These are phyloP conservation scores for Palloptera scutellata DNA, from an alignment of 2,888 invertebrate genomes.

Conservation along the genomic window DNA sequence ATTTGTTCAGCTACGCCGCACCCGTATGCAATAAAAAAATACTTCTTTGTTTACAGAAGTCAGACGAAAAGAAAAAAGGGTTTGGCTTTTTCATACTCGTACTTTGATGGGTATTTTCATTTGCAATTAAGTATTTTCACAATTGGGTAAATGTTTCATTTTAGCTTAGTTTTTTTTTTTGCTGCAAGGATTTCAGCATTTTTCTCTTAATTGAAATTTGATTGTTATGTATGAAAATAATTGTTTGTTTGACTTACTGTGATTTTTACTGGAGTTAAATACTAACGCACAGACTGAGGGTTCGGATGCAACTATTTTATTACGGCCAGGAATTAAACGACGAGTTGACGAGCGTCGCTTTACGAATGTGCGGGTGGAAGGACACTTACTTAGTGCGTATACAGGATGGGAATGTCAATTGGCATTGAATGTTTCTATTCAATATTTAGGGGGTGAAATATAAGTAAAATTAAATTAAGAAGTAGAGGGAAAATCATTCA, in stretches of 20 bases:
- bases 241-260: constrained; percentile 41
- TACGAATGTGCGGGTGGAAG: constrained; percentile 34
- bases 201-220: constrained; percentile 12
- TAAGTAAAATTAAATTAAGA: too few species aligned
- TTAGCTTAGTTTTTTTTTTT: constrained; percentile 12
- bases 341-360: constrained; percentile 44
- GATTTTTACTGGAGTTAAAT: constrained; percentile 40
- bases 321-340: constrained; percentile 47
- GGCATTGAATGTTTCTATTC: neutral
- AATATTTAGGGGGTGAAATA: neutral
- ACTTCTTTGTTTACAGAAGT: constrained; percentile 6
- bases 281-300: constrained; percentile 48
- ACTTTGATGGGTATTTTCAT: constrained; percentile 16
- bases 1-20: constrained; percentile 42
- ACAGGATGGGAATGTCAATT: constrained; percentile 33
- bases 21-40: constrained; percentile 37
- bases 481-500: too few species aligned
- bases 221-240: neutral
- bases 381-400: constrained; percentile 28
- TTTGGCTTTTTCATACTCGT: constrained; percentile 35
- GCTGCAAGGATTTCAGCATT: constrained; percentile 9
- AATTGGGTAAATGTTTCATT: constrained; percentile 22
- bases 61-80: constrained; percentile 35
- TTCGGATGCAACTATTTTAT: constrained; percentile 58
- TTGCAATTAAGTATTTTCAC: constrained; percentile 30